Evolutionary conservation across 2,888 invertebrate species (phyloP), one percentile per base, ranked within the genome.

Genomic region (Euproctis similis): DNA sequence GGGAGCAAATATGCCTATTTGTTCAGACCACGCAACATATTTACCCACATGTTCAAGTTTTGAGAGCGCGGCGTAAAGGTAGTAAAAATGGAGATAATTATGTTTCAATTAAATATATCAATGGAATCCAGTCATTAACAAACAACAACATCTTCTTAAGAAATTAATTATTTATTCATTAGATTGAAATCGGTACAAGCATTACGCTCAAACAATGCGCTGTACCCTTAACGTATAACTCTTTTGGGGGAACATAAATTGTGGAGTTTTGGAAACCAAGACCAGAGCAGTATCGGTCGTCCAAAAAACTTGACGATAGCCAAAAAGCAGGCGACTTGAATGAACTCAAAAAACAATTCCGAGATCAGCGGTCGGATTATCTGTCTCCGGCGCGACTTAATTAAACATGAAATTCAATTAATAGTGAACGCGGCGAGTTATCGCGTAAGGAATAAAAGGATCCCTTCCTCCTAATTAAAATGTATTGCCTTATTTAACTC

Each of bases 401-500:
- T 82, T 82, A 81, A 82, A 82, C 82, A 82, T 78, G 77, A 82
- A 81, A 82, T 82, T 81, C 81, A 82, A 82, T 82, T 80, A 82
- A 81, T 81, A 78, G 75, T 74, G 70, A 61, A 67, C 64, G 61
- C 65, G 62, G 65, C 70, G 72, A 80, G 76, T 80, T 80, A 81
- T 81, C 80, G 77, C 77, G 68, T 62, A 65, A 67, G 68, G 77
- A 80, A 81, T 77, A 80, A 81, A 80, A 77, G 78, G 72, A 72
- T 68, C 75, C 80, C 76, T 73, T 75, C 75, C 67, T 71, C 69
- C 81, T 84, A 81, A 84, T 84, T 84, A 84, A 84, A 84, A 84
- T 82, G 80, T 84, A 84, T 84, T 84, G 82, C 82, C 75, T 82
- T 84, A 81, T 84, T 84, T 80, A 81, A 84, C 82, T 84, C 81